Evolutionary conservation across 2,888 invertebrate species (phyloP).

Genomic region (Operophtera brumata): DNA sequence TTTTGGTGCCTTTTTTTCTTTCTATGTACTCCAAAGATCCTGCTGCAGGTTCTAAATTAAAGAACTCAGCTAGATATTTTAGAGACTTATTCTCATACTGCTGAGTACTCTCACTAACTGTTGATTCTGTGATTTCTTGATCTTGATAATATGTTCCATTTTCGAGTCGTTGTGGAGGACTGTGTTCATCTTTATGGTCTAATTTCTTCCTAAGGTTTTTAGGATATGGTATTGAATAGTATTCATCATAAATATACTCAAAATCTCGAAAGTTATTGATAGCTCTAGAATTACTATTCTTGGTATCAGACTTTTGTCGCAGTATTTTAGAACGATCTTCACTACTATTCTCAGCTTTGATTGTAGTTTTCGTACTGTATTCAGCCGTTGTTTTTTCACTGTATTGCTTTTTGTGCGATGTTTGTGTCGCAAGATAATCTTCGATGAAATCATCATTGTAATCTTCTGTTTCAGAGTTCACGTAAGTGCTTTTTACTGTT

Average conservation of each 20-base stretch:
- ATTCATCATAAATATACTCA: constrained; percentile 42
- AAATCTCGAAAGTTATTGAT: constrained; percentile 42
- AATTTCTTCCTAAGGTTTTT: neutral
- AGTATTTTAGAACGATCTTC: neutral
- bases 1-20: constrained; percentile 3
- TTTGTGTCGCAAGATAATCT: constrained; percentile 10
- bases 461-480: constrained; percentile 9
- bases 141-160: neutral
- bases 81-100: constrained; percentile 27
- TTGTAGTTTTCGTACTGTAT: constrained; percentile 7
- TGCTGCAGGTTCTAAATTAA: constrained; percentile 55
- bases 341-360: neutral
- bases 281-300: neutral
- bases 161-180: neutral
- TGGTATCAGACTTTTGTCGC: neutral
- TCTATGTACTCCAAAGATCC: constrained; percentile 27
- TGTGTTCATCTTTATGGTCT: neutral
- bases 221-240: neutral
- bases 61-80: constrained; percentile 48
- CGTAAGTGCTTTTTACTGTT: neutral
- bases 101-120: constrained; percentile 15
- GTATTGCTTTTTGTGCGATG: neutral
- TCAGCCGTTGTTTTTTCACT: neutral
- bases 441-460: constrained; percentile 7
- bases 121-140: neutral